Conservation (phyloP, 2,113 vertebrate genomes). For the Stigmatopora nigra region DNA sequence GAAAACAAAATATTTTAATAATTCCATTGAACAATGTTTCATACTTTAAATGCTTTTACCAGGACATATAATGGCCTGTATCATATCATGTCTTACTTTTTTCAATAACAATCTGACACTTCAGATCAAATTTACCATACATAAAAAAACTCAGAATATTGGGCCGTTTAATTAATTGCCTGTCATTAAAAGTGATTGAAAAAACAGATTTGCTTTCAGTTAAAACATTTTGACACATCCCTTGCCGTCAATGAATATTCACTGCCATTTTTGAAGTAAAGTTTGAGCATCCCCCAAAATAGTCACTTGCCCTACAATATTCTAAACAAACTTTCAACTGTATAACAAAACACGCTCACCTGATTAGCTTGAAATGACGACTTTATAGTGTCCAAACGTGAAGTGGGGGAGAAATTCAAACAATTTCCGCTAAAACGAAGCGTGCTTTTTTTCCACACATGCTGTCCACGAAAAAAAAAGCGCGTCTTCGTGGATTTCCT, state of each 20-base stretch:
- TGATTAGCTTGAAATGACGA: constrained; percentile 11
- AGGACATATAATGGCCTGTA: not conserved
- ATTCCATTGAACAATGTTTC: not conserved
- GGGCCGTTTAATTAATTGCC: not conserved
- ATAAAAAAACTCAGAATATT: not conserved
- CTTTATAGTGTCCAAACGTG: not conserved
- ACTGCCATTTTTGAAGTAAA: no score
- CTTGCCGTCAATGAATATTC: no score
- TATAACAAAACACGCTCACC: constrained; percentile 39
- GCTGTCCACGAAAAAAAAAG: not conserved
- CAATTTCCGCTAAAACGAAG: not conserved
- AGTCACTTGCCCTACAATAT: no score
- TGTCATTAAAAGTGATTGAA: no score
- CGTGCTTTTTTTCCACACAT: not conserved
- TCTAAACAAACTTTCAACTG: no score
- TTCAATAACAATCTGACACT: not conserved
- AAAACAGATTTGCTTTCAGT: no score
- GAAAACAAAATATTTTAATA: not conserved
- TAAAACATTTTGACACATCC: no score
- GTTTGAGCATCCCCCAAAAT: no score
- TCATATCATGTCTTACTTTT: not conserved
- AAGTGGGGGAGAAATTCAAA: not conserved
- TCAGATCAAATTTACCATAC: not conserved
- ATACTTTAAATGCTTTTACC: not conserved
- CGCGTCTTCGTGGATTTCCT: not conserved